Conservation (phyloP, 2,888 invertebrate species). For the Diogma glabrata region DNA sequence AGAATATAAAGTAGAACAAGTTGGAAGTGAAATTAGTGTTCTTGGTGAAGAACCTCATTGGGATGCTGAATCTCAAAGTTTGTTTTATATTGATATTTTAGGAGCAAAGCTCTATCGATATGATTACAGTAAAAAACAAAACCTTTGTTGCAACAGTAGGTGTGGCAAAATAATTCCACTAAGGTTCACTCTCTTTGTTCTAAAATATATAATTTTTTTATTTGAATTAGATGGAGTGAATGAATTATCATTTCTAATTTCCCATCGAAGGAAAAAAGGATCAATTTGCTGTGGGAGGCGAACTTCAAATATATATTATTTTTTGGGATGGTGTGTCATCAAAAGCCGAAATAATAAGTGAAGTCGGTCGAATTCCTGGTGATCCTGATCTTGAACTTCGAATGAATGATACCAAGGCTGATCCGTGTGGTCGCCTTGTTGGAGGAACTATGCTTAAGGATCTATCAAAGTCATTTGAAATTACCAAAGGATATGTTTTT, state of each 20-base stretch:
- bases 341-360: slow-evolving; percentile 38
- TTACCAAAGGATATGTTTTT: slow-evolving; percentile 32
- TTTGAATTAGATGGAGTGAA: slow-evolving; percentile 35
- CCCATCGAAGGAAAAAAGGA: slow-evolving; percentile 48
- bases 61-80: slow-evolving; percentile 45
- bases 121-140: slow-evolving; percentile 38
- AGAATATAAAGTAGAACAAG: slow-evolving; percentile 31
- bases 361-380: slow-evolving; percentile 46
- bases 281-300: slow-evolving; percentile 52
- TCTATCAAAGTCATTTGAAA: slow-evolving; percentile 28
- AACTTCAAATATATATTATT: slow-evolving; percentile 46
- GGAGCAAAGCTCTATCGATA: slow-evolving; percentile 30
- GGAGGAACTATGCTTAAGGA: slow-evolving; percentile 43
- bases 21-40: slow-evolving; percentile 30
- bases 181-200: not conserved
- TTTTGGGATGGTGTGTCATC: slow-evolving; percentile 50
- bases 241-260: slow-evolving; percentile 46
- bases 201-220: slow-evolving; percentile 28
- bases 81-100: slow-evolving; percentile 55
- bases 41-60: slow-evolving; percentile 65
- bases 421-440: slow-evolving; percentile 59
- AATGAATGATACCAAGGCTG: slow-evolving; percentile 71
- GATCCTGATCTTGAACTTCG: slow-evolving; percentile 50
- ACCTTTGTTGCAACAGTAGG: slow-evolving; percentile 40
- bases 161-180: slow-evolving; percentile 13